Conservation (phyloP, 2,888 invertebrate genomes). For the Syrphus vitripennis region DNA sequence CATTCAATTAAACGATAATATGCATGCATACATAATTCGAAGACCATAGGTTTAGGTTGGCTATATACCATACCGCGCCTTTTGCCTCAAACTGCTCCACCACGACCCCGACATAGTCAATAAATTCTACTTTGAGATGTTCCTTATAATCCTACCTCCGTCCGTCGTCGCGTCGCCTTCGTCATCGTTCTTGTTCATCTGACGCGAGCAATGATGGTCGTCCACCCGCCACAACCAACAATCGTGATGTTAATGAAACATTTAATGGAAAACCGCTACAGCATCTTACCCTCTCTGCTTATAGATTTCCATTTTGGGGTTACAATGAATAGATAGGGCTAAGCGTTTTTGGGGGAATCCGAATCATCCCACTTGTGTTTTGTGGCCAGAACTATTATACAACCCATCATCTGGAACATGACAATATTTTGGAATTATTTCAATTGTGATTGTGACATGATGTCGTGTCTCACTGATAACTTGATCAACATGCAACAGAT, state of each 20-base stretch:
- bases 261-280: constrained; percentile 38
- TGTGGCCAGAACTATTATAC: constrained; percentile 2
- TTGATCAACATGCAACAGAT: constrained; percentile 62
- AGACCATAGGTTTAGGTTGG: background rate
- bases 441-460: constrained; percentile 58
- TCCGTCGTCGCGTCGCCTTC: background rate
- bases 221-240: background rate
- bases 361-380: constrained; percentile 40
- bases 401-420: constrained; percentile 42
- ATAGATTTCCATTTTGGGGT: constrained; percentile 7
- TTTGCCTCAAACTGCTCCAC: background rate
- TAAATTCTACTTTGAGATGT: constrained; percentile 47
- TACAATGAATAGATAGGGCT: constrained; percentile 19
- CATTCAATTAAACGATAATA: background rate
- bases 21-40: background rate
- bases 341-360: background rate
- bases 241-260: constrained; percentile 50
- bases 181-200: background rate
- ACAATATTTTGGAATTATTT: constrained; percentile 62
- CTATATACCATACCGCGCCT: background rate
- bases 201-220: background rate
- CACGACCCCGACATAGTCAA: constrained; percentile 27
- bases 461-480: constrained; percentile 40
- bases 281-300: background rate
- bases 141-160: constrained; percentile 13